Evolutionary conservation across 2,797 vertebrate species (phyloP).

Genomic region (Pelobates cultripes): DNA sequence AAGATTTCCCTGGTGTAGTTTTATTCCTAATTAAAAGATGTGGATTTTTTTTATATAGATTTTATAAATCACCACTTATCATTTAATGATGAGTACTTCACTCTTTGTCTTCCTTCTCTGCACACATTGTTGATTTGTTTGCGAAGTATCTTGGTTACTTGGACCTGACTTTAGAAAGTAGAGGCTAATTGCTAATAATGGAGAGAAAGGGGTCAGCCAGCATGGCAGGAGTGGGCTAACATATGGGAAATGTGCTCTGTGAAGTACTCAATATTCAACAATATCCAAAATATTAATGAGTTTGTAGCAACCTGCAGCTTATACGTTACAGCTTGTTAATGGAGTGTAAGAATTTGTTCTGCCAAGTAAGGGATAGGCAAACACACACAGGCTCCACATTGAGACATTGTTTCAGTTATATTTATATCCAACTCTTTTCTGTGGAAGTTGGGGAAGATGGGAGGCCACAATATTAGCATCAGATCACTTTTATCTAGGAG

Average conservation of each 20-base stretch:
- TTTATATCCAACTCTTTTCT: too few relatives aligned
- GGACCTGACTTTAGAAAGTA: constrained; percentile 78
- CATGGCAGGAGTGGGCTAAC: constrained; percentile 81
- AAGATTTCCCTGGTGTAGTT: too few relatives aligned
- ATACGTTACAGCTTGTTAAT: constrained; percentile 80
- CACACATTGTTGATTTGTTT: constrained; percentile 75
- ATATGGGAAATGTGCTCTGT: constrained; percentile 85
- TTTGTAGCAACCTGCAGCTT: constrained; percentile 82
- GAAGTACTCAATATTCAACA: constrained; percentile 80
- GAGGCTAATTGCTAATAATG: constrained; percentile 82
- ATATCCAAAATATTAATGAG: constrained; percentile 86
- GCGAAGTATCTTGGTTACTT: constrained; percentile 82
- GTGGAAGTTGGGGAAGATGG: background rate
- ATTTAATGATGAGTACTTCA: too few relatives aligned
- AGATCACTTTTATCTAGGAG: constrained; percentile 14
- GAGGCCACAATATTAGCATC: constrained; percentile 10
- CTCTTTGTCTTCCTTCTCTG: constrained; percentile 63
- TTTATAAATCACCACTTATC: too few relatives aligned
- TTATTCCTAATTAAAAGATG: too few relatives aligned
- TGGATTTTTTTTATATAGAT: too few relatives aligned
- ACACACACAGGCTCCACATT: constrained; percentile 45
- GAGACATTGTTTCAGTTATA: too few relatives aligned
- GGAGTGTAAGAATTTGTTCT: constrained; percentile 64
- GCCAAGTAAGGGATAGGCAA: constrained; percentile 74
- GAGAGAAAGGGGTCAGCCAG: constrained; percentile 78